Base-by-base conservation (phyloP, 2,888 invertebrate species). In the Leptarthrus brevirostris region DNA sequence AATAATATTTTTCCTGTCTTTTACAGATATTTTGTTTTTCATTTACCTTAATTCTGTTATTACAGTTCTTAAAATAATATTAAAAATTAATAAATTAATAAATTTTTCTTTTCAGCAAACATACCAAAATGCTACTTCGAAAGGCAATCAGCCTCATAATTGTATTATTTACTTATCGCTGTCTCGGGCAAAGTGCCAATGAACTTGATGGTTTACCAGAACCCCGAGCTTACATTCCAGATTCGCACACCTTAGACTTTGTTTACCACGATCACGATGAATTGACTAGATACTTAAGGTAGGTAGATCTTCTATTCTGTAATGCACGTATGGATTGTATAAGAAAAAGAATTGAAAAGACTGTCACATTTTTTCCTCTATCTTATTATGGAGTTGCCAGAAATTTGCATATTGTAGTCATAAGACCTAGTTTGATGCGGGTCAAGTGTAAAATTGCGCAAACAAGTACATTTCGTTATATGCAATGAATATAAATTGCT, bases 221-320 rank as follows among this genome's bases (percentile, higher is more conserved):
- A 77, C 84, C 84, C 4, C 78, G 85, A 47, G 83, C 84, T 36
- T 85, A 85, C 76, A 79, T 82, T 76, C 85, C 84, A 12, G 84
- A 85, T 76, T 80, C 84, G 52, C 82, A 84, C 73, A 80, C 81
- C 56, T 78, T 95, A 77, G 94, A 94, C 79, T 96, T 92, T 86
- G 89, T 89, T 73, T 97, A 97, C 84, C 97, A 96, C 83, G 91
- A 94, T 84, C 93, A 94, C 82, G 93, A 93, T 36, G 90, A 92
- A 82, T 88, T 97, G 88, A 95, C 95, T 47, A 88, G 90, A 78
- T 94, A 92, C 84, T 86, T 97, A 74, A 88, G 93, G 79, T 89
- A 78, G 74, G 56, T 72, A 20, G 36, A 14, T 52, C 10, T 49
- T 8, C 44, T 64, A 14, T 20, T 10, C 47, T 12, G n/a, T 66